Conservation (phyloP, 2,888 invertebrate genomes). For the Chrysotoxum bicinctum region DNA sequence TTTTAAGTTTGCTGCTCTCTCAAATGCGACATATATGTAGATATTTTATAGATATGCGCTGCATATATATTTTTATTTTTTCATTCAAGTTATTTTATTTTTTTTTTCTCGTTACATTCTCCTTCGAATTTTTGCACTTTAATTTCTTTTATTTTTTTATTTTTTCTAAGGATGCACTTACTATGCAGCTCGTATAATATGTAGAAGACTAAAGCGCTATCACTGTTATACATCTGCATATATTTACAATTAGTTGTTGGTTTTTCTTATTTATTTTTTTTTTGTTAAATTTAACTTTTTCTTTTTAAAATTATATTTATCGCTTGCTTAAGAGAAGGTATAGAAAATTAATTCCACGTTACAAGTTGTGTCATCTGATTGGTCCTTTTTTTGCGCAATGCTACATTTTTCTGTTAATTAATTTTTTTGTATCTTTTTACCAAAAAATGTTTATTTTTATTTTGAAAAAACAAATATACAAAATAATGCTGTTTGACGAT, state of each 20-base stretch:
- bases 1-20: conserved; percentile 61
- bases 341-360: conserved; percentile 67
- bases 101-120: conserved; percentile 44
- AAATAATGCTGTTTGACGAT: conserved; percentile 62
- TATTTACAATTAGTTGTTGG: conserved; percentile 43
- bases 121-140: conserved; percentile 55
- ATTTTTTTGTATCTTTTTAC: conserved; percentile 1
- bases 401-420: conserved; percentile 30
- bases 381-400: conserved; percentile 45
- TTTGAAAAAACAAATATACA: conserved; percentile 35
- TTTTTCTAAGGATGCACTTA: conserved; percentile 68
- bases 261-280: not conserved
- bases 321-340: conserved; percentile 31
- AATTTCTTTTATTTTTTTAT: conserved; percentile 46
- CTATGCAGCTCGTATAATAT: conserved; percentile 7
- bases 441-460: conserved; percentile 32
- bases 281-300: not conserved
- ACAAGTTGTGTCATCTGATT: conserved; percentile 60
- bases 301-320: conserved; percentile 21
- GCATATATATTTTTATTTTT: conserved; percentile 16
- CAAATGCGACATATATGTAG: conserved; percentile 18
- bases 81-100: conserved; percentile 40
- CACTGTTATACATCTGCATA: conserved; percentile 52
- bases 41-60: conserved; percentile 2
- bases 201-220: conserved; percentile 24